Percentiles rank a stretch among this genome's conserved stretches.
These are phyloP conservation scores for Standfussiana lucernea DNA, from an alignment of 2,888 invertebrate species.

Conservation along the genomic window DNA sequence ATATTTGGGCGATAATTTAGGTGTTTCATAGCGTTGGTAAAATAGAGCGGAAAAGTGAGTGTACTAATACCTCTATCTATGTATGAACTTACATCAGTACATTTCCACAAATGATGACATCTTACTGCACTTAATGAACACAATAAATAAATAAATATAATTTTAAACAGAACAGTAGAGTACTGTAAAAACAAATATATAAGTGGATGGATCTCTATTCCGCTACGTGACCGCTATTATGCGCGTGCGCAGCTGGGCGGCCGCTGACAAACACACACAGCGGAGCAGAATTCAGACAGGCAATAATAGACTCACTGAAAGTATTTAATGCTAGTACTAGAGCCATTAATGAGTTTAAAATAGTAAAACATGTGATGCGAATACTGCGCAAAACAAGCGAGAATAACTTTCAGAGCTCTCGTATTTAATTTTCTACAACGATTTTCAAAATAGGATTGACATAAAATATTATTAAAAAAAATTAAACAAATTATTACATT, in stretches of 20 bases:
- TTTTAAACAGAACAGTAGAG: neutral
- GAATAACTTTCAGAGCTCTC: neutral
- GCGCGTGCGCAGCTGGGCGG: slow-evolving; percentile 39
- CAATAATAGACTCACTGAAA: neutral
- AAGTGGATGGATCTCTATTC: slow-evolving; percentile 17
- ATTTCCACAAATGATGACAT: neutral
- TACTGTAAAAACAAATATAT: slow-evolving; percentile 26
- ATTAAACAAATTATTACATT: too few species aligned
- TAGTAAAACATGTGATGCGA: neutral
- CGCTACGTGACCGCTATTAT: slow-evolving; percentile 38
- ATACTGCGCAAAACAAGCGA: neutral
- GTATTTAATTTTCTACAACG: too few species aligned
- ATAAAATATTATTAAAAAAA: too few species aligned
- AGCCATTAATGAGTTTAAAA: neutral
- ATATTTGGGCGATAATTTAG: neutral
- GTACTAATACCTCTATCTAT: neutral
- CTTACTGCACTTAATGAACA: slow-evolving; percentile 7
- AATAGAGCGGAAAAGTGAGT: neutral
- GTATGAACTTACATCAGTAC: neutral
- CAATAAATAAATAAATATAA: slow-evolving; percentile 24
- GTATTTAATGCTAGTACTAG: neutral
- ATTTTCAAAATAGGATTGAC: too few species aligned
- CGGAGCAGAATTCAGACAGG: neutral
- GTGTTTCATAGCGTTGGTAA: neutral
- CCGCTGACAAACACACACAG: neutral